Evolutionary conservation across 2,888 invertebrate species (phyloP), one percentile per base, ranked within the genome.

Genomic region (Julus scanicus): DNA sequence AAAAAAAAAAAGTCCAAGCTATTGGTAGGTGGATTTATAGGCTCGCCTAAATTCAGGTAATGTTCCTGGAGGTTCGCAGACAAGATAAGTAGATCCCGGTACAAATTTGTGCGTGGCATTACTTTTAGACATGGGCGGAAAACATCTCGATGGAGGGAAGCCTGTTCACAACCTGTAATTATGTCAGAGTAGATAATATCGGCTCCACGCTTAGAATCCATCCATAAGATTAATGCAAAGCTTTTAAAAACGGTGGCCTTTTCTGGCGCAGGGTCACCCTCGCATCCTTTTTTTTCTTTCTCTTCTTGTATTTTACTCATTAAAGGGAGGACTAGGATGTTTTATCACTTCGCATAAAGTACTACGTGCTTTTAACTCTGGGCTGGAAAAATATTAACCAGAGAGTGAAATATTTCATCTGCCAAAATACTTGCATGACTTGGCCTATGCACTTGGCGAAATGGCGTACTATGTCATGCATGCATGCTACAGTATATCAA

Each of bases 211-310:
- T 80, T 80, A 80, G 29, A 80, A 80, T 80, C 80, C 80, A 80
- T 80, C 80, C 80, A 80, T 80, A 80, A 80, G 80, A 80, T 80
- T 80, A 37, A 80, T 80, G 80, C 80, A 80, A 80, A 80, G 80
- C 80, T 80, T 80, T 80, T 80, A 80, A 37, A 37, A 80, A 80
- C 80, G 80, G 80, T 80, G 80, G 80, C 80, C 80, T 80, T 80
- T 80, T 80, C 80, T 80, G 80, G 80, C 80, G 37, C 15, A 37
- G 80, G 80, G 80, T 80, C 80, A 80, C 80, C 80, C 80, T 80
- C 37, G 80, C 80, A 11, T 13, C 8, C 20, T 3, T 71, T 20
- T 80, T 80, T 80, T 80, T 29, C 29, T 29, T 29, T 29, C 29
- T 29, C 29, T 80, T 37, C 80, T 17, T 53, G 17, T 13, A 15